Evolutionary conservation across 2,113 vertebrate species (phyloP).

Genomic region (Pungitius pungitius): DNA sequence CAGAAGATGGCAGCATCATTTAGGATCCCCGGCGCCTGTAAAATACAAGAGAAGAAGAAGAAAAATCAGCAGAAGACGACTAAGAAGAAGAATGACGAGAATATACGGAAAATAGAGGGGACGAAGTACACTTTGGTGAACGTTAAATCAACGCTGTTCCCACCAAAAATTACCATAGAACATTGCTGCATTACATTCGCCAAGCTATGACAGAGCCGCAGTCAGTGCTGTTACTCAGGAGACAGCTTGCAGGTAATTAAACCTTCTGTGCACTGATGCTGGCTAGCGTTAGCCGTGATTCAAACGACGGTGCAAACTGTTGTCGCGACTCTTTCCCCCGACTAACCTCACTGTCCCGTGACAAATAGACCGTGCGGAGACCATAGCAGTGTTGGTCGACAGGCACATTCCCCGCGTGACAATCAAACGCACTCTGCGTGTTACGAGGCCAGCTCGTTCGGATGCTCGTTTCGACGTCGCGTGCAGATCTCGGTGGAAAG

Average conservation of each 20-base stretch:
- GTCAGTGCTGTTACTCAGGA: constrained; percentile 94
- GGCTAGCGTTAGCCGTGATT: constrained; percentile 60
- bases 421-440: background rate
- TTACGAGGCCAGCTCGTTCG: background rate
- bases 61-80: constrained; percentile 41
- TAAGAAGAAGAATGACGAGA: constrained; percentile 70
- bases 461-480: background rate
- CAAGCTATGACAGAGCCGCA: constrained; percentile 93
- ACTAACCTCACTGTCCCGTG: constrained; percentile 1
- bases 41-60: constrained; percentile 53
- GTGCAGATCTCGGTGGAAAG: constrained; percentile 18
- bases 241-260: constrained; percentile 94
- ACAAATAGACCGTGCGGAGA: background rate
- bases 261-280: constrained; percentile 33
- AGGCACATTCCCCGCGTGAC: background rate
- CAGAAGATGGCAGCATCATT: constrained; percentile 37
- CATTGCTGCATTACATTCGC: constrained; percentile 35
- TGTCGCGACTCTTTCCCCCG: constrained; percentile 38
- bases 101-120: constrained; percentile 70
- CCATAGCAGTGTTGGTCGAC: too few species aligned
- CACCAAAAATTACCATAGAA: constrained; percentile 45
- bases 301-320: constrained; percentile 51
- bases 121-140: constrained; percentile 40
- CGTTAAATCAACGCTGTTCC: constrained; percentile 56
- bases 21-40: background rate